Percentiles rank a stretch among this genome's conserved stretches.
Conservation (phyloP, 2,888 invertebrate genomes). For the Trichopoda pennipes region DNA sequence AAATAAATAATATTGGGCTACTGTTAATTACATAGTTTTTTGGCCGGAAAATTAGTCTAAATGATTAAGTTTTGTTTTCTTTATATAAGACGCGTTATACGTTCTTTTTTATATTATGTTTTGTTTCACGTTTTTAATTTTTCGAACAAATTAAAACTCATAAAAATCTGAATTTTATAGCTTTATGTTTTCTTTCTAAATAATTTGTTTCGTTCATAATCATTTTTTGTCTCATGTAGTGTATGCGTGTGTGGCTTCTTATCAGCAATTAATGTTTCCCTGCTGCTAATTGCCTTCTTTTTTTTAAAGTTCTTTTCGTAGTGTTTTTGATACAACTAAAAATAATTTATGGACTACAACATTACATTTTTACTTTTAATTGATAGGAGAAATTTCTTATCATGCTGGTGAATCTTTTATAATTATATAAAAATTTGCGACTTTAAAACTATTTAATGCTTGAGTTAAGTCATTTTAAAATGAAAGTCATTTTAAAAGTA, state of each 20-base stretch:
- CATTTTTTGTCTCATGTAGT: constrained; percentile 59
- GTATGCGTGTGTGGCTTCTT: constrained; percentile 65
- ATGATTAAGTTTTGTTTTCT: too few relatives aligned
- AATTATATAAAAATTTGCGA: constrained; percentile 14
- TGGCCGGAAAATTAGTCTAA: too few relatives aligned
- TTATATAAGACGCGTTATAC: too few relatives aligned
- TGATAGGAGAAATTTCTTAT: constrained; percentile 66
- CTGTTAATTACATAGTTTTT: too few relatives aligned
- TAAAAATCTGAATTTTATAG: constrained; percentile 39
- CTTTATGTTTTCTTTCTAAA: not conserved
- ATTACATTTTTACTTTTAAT: constrained; percentile 65
- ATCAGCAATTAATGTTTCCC: constrained; percentile 67
- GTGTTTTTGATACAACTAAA: constrained; percentile 27
- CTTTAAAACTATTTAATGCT: constrained; percentile 38
- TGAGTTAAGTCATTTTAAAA: constrained; percentile 25
- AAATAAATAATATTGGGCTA: too few relatives aligned
- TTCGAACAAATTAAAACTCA: too few relatives aligned
- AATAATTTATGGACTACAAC: constrained; percentile 48
- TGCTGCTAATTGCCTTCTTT: constrained; percentile 62
- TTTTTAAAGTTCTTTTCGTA: constrained; percentile 20
- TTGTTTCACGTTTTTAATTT: too few relatives aligned
- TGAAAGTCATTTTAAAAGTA: not conserved
- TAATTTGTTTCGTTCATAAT: not conserved
- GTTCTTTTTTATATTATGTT: too few relatives aligned
- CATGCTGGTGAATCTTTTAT: constrained; percentile 56